Evolutionary conservation across 2,113 vertebrate species (phyloP).

Genomic region (Athene cunicularia): DNA sequence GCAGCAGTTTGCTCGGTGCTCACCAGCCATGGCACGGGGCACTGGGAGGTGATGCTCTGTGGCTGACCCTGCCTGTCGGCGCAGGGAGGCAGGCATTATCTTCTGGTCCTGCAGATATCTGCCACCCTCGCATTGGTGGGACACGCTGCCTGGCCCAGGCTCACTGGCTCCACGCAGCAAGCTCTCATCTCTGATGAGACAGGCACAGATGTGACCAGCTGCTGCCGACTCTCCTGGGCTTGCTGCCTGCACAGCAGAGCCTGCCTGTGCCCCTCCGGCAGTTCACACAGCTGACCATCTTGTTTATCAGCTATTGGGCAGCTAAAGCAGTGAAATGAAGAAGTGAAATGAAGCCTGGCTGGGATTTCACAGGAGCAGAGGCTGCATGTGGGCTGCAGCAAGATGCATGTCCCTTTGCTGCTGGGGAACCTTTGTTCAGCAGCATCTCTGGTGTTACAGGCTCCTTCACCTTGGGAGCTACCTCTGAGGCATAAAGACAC

Average conservation of each 20-base stretch:
- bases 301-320: not conserved
- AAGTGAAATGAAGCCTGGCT: not conserved
- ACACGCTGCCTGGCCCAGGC: not conserved
- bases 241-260: not conserved
- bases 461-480: not conserved
- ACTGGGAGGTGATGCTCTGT: fast-evolving
- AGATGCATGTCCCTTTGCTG: not conserved
- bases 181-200: not conserved
- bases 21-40: fast-evolving
- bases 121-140: fast-evolving
- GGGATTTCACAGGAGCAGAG: not conserved
- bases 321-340: not conserved
- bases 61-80: fast-evolving
- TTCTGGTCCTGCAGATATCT: not conserved
- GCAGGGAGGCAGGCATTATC: fast-evolving
- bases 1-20: not conserved
- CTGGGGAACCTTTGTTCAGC: not conserved
- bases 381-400: not conserved
- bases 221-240: not conserved
- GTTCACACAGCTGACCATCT: not conserved
- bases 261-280: not conserved
- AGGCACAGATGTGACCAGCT: constrained; percentile 22
- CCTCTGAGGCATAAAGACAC: not conserved
- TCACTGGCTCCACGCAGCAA: not conserved
- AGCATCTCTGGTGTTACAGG: not conserved